A percentile compares a stretch with the other conserved stretches of the same genome.
Conservation (phyloP, 64 coral and sea anemone genomes). For the Cladopsammia gracilis region DNA sequence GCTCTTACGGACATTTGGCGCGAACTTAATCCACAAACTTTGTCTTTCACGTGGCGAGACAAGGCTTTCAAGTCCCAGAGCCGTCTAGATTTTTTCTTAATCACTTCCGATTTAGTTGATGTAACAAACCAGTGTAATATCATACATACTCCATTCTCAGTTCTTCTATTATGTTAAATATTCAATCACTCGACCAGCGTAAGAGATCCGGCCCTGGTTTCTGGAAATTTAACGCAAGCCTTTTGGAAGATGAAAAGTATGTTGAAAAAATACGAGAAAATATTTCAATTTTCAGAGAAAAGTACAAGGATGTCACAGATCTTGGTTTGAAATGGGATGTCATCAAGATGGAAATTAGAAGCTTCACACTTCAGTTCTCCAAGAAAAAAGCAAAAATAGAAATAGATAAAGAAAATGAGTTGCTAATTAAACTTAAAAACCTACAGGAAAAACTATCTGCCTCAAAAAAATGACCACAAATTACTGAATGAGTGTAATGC, state of each 20-base stretch:
- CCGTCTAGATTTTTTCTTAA: neutral
- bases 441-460: no score
- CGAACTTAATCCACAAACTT: no score
- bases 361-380: neutral
- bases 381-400: constrained; percentile 2
- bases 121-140: constrained; percentile 9
- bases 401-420: constrained; percentile 49
- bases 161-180: neutral
- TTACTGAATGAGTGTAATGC: constrained; percentile 4
- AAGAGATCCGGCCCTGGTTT: constrained; percentile 5
- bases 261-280: no score
- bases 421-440: constrained; percentile 44
- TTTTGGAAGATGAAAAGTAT: constrained; percentile 38
- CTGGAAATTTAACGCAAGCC: constrained; percentile 18
- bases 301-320: no score
- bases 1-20: neutral
- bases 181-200: neutral
- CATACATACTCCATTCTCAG: neutral
- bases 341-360: neutral
- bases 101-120: neutral
- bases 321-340: no score
- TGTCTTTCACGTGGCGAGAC: no score
- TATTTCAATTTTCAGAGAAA: no score
- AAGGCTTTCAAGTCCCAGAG: no score
- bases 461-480: no score